Percentiles rank a stretch among this genome's conserved stretches.
Evolutionary conservation across 1,140 invertebrate genomes (phyloP).

Genomic region (Pseudomyrmex gracilis): DNA sequence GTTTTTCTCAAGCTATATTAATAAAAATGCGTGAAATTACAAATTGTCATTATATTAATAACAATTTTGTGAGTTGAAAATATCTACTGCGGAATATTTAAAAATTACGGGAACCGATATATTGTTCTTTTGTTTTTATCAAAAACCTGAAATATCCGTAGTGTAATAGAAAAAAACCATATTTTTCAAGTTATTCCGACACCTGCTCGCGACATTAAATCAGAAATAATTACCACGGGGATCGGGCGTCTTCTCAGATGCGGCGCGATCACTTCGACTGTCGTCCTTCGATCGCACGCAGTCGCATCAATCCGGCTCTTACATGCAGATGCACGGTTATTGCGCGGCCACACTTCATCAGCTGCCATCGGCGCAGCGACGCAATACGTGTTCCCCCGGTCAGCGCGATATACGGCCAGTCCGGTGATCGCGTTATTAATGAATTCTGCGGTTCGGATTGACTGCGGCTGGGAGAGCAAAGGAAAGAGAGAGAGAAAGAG

Average conservation of each 20-base stretch:
- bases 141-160: no score
- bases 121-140: no score
- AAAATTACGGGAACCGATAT: no score
- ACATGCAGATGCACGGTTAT: conserved; percentile 55
- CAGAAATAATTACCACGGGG: conserved; percentile 43
- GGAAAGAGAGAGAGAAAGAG: neutral
- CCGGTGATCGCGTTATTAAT: conserved; percentile 66
- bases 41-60: no score
- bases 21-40: neutral
- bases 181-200: conserved; percentile 2
- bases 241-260: conserved; percentile 23
- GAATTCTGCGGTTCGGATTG: conserved; percentile 58
- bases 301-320: conserved; percentile 47
- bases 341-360: conserved; percentile 44
- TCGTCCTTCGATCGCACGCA: conserved; percentile 43
- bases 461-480: conserved; percentile 25
- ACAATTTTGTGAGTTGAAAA: no score
- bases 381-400: conserved; percentile 29
- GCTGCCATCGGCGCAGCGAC: conserved; percentile 52
- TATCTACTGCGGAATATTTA: no score
- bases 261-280: conserved; percentile 21
- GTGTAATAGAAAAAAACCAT: neutral
- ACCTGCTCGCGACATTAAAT: conserved; percentile 18
- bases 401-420: conserved; percentile 33
- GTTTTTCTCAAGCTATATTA: neutral